Percentiles rank a stretch among this genome's conserved stretches.
These are phyloP conservation scores for Sphaerolaimus hirsutus DNA, from an alignment of 2,888 invertebrate species.

Conservation along the genomic window DNA sequence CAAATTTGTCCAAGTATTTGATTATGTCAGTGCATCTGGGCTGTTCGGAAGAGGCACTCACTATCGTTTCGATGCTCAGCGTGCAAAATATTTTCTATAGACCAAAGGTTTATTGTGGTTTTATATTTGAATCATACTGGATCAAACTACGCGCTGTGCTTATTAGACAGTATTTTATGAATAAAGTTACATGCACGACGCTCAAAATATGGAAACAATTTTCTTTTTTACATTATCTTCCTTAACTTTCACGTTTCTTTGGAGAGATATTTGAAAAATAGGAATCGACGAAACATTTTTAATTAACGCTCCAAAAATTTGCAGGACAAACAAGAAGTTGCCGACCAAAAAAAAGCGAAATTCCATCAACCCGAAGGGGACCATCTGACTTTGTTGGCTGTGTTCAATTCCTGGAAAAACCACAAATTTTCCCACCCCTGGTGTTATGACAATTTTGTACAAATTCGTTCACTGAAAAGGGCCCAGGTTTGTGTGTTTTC, in stretches of 20 bases:
- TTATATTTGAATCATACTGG: too few species aligned
- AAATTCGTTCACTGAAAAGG: constrained; percentile 77
- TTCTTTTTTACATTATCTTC: too few species aligned
- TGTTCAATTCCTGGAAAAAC: constrained; percentile 96
- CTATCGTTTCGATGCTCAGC: constrained; percentile 92
- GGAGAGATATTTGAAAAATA: too few species aligned
- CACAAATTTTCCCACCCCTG: constrained; percentile 96
- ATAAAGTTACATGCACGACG: too few species aligned
- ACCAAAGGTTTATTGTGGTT: constrained; percentile 33
- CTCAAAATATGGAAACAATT: too few species aligned
- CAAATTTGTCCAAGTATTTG: constrained; percentile 86
- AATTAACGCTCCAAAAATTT: too few species aligned
- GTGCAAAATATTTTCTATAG: constrained; percentile 92
- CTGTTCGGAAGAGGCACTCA: constrained; percentile 90
- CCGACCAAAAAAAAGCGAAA: constrained; percentile 95
- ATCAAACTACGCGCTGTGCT: too few species aligned
- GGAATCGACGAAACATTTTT: too few species aligned
- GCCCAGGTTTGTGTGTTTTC: constrained; percentile 32
- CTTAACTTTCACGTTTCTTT: too few species aligned
- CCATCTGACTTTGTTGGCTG: constrained; percentile 81
- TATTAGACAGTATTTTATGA: too few species aligned
- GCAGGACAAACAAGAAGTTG: constrained; percentile 79
- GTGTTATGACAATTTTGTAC: constrained; percentile 98
- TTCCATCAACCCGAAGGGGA: constrained; percentile 97
- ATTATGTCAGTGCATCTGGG: constrained; percentile 94